These are phyloP conservation scores for Recurvirostra avosetta DNA, from an alignment of 2,113 vertebrate species.

Conservation along the genomic window DNA sequence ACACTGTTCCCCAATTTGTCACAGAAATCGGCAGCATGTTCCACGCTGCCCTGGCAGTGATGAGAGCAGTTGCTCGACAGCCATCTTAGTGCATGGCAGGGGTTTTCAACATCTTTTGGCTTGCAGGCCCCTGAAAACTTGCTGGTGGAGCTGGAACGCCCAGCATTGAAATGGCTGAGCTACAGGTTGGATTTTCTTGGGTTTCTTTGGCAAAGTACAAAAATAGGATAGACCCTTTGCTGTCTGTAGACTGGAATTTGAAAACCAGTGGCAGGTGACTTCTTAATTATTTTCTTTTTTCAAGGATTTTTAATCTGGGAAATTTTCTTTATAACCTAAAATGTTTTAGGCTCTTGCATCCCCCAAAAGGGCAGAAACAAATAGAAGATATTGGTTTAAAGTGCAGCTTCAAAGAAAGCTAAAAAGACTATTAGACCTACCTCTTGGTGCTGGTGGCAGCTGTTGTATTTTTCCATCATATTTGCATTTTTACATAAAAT, in stretches of 20 bases:
- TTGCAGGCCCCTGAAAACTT: not conserved
- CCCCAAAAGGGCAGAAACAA: not conserved
- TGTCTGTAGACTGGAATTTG: not conserved
- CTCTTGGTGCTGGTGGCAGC: not conserved
- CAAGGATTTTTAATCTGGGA: not conserved
- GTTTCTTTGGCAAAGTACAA: not conserved
- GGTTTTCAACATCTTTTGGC: not conserved
- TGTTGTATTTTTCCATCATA: not conserved
- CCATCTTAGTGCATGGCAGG: not conserved
- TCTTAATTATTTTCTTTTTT: not conserved
- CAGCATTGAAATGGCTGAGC: not conserved
- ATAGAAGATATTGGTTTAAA: not conserved
- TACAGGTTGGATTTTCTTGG: not conserved
- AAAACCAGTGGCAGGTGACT: not conserved
- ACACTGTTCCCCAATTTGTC: not conserved
- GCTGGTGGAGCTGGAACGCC: not conserved
- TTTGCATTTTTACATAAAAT: not conserved
- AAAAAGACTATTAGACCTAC: not conserved
- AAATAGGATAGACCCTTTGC: not conserved
- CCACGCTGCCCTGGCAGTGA: not conserved
- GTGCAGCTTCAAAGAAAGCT: not conserved
- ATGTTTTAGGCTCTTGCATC: not conserved
- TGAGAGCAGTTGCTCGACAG: not conserved
- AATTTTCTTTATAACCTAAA: not conserved
- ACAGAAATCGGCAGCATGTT: not conserved